Evolutionary conservation across 1,140 invertebrate species (phyloP).

Genomic region (Hyposmocoma kahamanoa): DNA sequence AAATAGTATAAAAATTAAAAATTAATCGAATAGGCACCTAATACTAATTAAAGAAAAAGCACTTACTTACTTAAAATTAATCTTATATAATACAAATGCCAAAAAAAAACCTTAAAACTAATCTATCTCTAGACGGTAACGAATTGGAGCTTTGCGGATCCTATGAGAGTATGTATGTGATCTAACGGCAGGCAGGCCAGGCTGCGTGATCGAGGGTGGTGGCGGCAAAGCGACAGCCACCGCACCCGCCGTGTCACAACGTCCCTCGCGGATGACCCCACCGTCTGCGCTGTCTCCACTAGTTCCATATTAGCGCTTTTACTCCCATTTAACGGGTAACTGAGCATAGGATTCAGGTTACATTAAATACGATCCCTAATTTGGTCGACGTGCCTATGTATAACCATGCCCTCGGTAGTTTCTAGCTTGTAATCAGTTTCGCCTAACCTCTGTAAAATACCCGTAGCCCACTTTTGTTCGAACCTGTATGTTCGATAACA

Average conservation of each 20-base stretch:
- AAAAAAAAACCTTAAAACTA: no score
- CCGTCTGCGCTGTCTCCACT: background rate
- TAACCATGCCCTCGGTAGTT: background rate
- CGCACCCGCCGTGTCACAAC: background rate
- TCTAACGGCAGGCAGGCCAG: background rate
- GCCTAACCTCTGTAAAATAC: background rate
- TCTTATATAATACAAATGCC: no score
- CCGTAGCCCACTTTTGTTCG: background rate
- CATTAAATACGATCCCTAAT: background rate
- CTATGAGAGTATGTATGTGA: background rate
- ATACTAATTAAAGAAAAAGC: no score
- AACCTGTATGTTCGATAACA: background rate
- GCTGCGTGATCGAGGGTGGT: background rate
- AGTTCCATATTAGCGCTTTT: background rate
- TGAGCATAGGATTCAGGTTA: background rate
- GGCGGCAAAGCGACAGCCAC: background rate
- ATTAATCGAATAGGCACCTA: no score
- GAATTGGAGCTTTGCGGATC: background rate
- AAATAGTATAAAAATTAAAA: no score
- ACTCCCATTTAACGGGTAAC: background rate
- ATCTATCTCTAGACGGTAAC: slow-evolving; percentile 1
- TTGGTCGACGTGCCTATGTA: background rate
- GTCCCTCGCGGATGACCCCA: background rate
- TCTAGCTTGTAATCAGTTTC: slow-evolving; percentile 1
- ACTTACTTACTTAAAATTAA: no score